Evolutionary conservation across 2,797 vertebrate species (phyloP).

Genomic region (Galagoides demidoff): DNA sequence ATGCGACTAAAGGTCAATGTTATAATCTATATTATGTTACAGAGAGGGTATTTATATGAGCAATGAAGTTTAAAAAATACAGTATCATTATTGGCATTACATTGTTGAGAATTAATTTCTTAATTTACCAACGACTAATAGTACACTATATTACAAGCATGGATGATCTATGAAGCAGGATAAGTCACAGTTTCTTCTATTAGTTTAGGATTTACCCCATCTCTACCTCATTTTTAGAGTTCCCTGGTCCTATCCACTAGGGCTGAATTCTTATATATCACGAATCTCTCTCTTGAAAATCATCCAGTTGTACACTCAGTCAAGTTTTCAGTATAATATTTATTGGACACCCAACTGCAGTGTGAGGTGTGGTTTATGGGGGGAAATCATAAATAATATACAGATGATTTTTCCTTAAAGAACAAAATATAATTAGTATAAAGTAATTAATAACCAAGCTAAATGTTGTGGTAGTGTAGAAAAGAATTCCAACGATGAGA

Average conservation of each 20-base stretch:
- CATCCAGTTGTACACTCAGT: not conserved
- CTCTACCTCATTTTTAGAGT: not conserved
- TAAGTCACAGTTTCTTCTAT: not conserved
- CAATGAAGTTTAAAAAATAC: not conserved
- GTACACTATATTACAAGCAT: not conserved
- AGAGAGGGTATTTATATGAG: not conserved
- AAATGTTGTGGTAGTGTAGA: not conserved
- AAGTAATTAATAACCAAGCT: not conserved
- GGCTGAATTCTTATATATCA: not conserved
- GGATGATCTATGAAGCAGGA: not conserved
- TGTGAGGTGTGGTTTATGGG: not conserved
- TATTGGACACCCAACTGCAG: not conserved
- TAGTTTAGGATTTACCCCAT: not conserved
- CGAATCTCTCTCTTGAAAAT: not conserved
- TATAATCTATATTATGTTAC: not conserved
- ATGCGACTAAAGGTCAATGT: not conserved
- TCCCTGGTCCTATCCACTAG: not conserved
- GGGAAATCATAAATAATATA: not conserved
- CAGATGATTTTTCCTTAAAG: not conserved
- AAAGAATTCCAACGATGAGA: not conserved
- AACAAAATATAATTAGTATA: not conserved
- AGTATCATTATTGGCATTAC: not conserved
- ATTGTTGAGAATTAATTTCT: constrained; percentile 11
- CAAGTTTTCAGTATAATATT: not conserved
- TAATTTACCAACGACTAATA: not conserved